Conservation (phyloP, 2,113 vertebrate genomes). For the Lipophrys pholis region DNA sequence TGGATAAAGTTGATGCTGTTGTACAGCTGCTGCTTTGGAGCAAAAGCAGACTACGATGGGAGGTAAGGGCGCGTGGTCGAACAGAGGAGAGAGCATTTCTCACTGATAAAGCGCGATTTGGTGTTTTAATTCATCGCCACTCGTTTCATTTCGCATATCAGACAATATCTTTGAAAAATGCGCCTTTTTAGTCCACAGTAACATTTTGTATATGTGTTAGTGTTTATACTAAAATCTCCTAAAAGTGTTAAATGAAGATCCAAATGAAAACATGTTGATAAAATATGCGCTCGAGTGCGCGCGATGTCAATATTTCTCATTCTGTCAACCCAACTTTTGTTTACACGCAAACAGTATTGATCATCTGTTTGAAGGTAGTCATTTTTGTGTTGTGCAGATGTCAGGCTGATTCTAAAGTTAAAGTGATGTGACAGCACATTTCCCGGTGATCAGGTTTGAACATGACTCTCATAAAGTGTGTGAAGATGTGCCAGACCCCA, state of each 20-base stretch:
- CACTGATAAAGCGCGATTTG: too few relatives aligned
- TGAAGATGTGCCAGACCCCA: constrained; percentile 55
- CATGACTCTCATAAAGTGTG: constrained; percentile 74
- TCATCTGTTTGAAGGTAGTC: too few relatives aligned
- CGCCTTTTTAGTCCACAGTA: not conserved
- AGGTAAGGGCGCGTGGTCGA: constrained; percentile 83
- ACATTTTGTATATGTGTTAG: not conserved
- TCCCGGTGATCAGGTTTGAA: constrained; percentile 79
- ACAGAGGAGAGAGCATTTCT: too few relatives aligned
- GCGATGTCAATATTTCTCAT: too few relatives aligned
- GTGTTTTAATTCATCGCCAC: too few relatives aligned
- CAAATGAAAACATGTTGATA: constrained; percentile 43
- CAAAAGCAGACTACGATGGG: constrained; percentile 88
- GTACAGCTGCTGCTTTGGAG: constrained; percentile 81
- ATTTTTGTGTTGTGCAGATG: constrained; percentile 26
- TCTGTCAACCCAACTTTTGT: constrained; percentile 25
- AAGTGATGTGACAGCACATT: constrained; percentile 69
- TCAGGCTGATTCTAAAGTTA: constrained; percentile 13
- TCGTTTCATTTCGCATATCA: too few relatives aligned
- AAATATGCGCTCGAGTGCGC: not conserved
- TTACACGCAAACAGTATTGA: not conserved
- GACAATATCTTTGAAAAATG: not conserved
- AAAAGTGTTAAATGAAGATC: not conserved
- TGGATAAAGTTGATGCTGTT: constrained; percentile 82
- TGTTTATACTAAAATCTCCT: not conserved